Conservation (phyloP, 2,113 vertebrate genomes). For the Sigmodon hispidus region DNA sequence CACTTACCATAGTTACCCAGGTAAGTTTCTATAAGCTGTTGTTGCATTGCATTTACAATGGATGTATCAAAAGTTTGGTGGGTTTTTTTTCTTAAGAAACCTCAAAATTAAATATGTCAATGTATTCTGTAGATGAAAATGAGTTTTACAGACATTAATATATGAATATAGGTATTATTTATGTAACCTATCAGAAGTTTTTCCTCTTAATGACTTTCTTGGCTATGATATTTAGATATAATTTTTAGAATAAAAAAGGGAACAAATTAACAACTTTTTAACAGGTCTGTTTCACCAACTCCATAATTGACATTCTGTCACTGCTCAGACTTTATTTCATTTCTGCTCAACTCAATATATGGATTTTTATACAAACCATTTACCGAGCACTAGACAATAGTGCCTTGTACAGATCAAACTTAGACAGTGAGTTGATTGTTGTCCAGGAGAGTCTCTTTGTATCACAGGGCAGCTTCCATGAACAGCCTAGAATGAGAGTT, state of each 20-base stretch:
- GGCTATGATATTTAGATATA: constrained; percentile 53
- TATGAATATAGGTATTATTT: not conserved
- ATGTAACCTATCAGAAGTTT: not conserved
- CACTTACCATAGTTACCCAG: not conserved
- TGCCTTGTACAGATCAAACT: constrained; percentile 28
- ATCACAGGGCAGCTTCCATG: not conserved
- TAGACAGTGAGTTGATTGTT: not conserved
- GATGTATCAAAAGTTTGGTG: not conserved
- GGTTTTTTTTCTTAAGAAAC: not conserved
- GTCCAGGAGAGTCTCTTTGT: not conserved
- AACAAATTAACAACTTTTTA: constrained; percentile 71
- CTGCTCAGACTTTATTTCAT: constrained; percentile 76
- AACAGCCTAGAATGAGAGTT: constrained; percentile 22
- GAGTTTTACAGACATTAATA: not conserved
- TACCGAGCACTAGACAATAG: constrained; percentile 65
- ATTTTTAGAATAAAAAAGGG: constrained; percentile 56
- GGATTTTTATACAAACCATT: constrained; percentile 81
- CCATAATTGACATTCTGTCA: constrained; percentile 71
- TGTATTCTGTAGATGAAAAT: constrained; percentile 22
- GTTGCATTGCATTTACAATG: not conserved
- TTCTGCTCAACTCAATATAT: constrained; percentile 76
- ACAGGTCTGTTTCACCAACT: constrained; percentile 69
- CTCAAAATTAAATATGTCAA: not conserved
- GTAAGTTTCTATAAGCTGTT: not conserved
- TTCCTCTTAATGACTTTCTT: not conserved